Conservation (phyloP, 2,113 vertebrate genomes). For the Pelecanus crispus region DNA sequence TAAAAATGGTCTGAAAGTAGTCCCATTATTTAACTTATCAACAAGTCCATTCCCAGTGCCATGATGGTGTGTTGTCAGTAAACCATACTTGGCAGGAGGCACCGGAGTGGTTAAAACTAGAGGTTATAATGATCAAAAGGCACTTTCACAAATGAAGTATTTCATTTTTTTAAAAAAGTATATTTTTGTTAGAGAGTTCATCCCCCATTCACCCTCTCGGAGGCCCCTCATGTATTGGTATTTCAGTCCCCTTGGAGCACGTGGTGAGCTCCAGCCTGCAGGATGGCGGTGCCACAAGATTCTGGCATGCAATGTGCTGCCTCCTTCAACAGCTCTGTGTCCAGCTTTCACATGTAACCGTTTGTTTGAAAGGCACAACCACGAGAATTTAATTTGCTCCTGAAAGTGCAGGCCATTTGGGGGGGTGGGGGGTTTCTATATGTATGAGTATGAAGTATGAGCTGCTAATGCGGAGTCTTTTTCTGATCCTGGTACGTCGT, state of each 20-base stretch:
- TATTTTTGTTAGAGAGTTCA: background rate
- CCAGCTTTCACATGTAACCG: background rate
- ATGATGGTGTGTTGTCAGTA: background rate
- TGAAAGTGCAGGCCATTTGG: background rate
- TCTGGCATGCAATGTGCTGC: background rate
- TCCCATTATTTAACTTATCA: conserved; percentile 48
- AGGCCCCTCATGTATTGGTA: background rate
- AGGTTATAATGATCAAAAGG: background rate
- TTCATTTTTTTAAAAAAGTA: accelerated
- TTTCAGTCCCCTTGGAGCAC: background rate
- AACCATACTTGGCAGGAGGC: background rate
- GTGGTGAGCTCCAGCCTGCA: background rate
- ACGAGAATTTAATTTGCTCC: background rate
- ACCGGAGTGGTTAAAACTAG: background rate
- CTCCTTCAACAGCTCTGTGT: background rate
- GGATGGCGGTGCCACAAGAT: background rate
- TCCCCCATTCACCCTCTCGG: background rate
- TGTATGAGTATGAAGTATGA: no score
- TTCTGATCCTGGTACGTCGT: background rate
- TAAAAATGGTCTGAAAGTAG: conserved; percentile 14
- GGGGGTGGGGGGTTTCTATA: no score
- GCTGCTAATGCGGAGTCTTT: background rate
- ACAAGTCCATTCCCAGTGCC: background rate
- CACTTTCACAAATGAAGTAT: background rate
- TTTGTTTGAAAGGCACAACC: background rate